phyloP scores from a whole-genome alignment of 2,888 invertebrate genomes.

The Sycophila texana region DNA sequence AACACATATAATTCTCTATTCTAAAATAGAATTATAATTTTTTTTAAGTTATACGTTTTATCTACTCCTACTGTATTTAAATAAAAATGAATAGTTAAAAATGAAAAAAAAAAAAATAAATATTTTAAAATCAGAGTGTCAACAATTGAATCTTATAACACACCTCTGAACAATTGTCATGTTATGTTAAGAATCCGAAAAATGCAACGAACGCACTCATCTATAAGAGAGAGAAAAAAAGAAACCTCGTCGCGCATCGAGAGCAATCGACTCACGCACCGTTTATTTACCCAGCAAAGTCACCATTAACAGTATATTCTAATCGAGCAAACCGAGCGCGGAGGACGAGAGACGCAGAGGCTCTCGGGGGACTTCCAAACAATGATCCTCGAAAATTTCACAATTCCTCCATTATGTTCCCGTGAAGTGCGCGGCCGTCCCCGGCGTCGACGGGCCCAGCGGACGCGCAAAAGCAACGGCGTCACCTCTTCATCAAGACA shows the following conservation, averaged over 20 bases:
- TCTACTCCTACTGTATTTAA: no score
- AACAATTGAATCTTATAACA: no score
- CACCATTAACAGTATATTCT: slow-evolving; percentile 47
- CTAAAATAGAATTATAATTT: no score
- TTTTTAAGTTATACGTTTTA: no score
- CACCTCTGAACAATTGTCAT: not conserved
- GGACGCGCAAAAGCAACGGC: slow-evolving; percentile 37
- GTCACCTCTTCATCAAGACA: slow-evolving; percentile 23
- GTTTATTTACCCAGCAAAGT: slow-evolving; percentile 34
- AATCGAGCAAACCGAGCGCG: slow-evolving; percentile 33
- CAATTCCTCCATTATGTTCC: slow-evolving; percentile 22
- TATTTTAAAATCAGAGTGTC: no score
- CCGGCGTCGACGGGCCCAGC: not conserved
- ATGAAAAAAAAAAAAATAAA: no score
- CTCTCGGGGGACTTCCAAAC: slow-evolving; percentile 39
- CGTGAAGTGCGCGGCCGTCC: not conserved
- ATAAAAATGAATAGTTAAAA: no score
- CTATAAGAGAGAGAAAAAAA: slow-evolving; percentile 21
- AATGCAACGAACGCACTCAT: slow-evolving; percentile 28
- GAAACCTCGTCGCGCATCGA: not conserved
- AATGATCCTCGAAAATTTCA: slow-evolving; percentile 48
- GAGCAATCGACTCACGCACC: not conserved
- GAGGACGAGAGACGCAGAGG: slow-evolving; percentile 17
- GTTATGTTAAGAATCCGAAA: slow-evolving; percentile 27
- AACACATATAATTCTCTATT: no score